Base-by-base conservation (phyloP, 2,888 invertebrate species). In the Eudemis profundana region DNA sequence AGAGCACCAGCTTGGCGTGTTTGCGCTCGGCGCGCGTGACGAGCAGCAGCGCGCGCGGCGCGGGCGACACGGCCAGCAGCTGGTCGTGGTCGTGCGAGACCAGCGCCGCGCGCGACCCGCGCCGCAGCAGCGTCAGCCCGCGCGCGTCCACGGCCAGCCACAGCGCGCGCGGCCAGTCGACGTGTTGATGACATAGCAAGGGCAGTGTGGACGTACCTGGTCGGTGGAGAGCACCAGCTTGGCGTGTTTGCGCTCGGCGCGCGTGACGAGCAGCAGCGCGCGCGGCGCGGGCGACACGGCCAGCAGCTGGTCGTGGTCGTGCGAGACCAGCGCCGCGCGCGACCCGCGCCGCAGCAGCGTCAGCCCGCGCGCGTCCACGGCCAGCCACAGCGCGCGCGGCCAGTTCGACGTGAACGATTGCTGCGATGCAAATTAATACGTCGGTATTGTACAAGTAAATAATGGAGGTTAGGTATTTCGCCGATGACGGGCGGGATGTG, bases 401-500 rank as follows among this genome's bases (percentile, higher is more conserved):
- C 98, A 98, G 87, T 97, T 97, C 23, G 98, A 98, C 12, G 98
- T 98, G 85, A 98, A 98, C 10, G 97, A 97, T 96, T 98, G 98
- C 97, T 97, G 85, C 87, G 86, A 8, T 4, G 29, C n/a, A 12
- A 33, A 3, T 27, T 3, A 23, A 15, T 10, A 49, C 10, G 33
- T 33, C 2, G 10, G 23, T 23, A 23, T 23, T n/a, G n/a, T n/a
- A n/a, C n/a, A n/a, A n/a, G n/a, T n/a, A n/a, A n/a, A n/a, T n/a
- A n/a, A n/a, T n/a, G n/a, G n/a, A n/a, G n/a, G n/a, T n/a, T n/a
- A n/a, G n/a, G n/a, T n/a, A n/a, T n/a, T n/a, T n/a, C n/a, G n/a
- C n/a, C n/a, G n/a, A n/a, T n/a, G n/a, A n/a, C n/a, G n/a, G n/a
- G n/a, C n/a, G n/a, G n/a, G n/a, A n/a, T n/a, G n/a, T n/a, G n/a